A percentile compares a stretch with the other conserved stretches of the same genome.
Conservation (phyloP, 2,888 invertebrate species). For the Antitype chi region DNA sequence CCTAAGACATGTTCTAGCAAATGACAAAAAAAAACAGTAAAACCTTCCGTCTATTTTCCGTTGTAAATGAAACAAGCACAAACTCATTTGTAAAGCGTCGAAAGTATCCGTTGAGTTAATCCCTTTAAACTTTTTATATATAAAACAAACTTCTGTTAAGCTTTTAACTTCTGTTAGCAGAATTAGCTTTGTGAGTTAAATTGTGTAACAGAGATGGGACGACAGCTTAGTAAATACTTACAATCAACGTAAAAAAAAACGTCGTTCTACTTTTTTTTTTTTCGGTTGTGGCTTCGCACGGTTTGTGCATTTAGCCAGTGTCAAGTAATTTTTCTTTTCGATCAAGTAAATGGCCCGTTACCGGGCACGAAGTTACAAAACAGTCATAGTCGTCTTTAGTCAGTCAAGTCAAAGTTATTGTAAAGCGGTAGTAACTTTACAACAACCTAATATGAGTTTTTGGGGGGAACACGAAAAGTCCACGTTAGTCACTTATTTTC, state of each 20-base stretch:
- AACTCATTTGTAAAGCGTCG: constrained; percentile 33
- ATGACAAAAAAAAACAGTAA: constrained; percentile 1
- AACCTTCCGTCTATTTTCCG: not conserved
- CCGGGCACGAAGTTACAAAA: too few species aligned
- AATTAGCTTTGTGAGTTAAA: constrained; percentile 40
- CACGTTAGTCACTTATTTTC: too few species aligned
- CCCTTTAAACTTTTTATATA: constrained; percentile 29
- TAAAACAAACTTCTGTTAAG: constrained; percentile 39
- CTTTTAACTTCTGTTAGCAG: constrained; percentile 10
- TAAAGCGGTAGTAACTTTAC: too few species aligned
- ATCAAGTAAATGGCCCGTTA: too few species aligned
- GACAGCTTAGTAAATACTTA: constrained; percentile 11
- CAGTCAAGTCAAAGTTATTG: too few species aligned
- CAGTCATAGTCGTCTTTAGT: too few species aligned
- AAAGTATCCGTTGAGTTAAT: constrained; percentile 40
- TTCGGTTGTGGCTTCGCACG: too few species aligned
- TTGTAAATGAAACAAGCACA: constrained; percentile 33
- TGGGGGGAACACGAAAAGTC: too few species aligned
- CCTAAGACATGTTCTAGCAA: not conserved
- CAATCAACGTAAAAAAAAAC: constrained; percentile 10
- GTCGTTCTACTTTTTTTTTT: not conserved
- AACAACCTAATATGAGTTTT: too few species aligned
- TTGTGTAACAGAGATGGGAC: constrained; percentile 9
- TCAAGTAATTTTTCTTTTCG: too few species aligned
- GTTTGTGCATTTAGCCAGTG: too few species aligned